Conservation (phyloP, 2,888 invertebrate species). For the Chesias legatella region DNA sequence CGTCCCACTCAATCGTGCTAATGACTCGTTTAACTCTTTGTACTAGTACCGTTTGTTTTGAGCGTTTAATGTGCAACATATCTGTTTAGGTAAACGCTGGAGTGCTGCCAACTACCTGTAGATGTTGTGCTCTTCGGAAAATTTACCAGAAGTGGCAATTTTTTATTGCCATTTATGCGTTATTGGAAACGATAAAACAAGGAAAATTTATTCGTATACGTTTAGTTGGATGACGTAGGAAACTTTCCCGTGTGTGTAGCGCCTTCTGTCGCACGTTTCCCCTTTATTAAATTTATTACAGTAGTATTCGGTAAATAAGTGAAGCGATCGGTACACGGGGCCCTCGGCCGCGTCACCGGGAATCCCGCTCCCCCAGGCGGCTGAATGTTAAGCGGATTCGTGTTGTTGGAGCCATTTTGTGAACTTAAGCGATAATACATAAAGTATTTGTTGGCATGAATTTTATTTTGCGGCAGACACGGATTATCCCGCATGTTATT, state of each 20-base stretch:
- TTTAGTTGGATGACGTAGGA: slow-evolving; percentile 33
- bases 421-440: slow-evolving; percentile 37
- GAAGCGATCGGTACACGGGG: slow-evolving; percentile 51
- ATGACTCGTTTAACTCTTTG: slow-evolving; percentile 53
- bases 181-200: slow-evolving; percentile 46
- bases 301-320: slow-evolving; percentile 64
- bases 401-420: slow-evolving; percentile 55
- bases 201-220: slow-evolving; percentile 30
- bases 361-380: slow-evolving; percentile 51
- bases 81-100: slow-evolving; percentile 64
- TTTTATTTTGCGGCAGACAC: slow-evolving; percentile 13
- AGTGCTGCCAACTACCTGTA: slow-evolving; percentile 75
- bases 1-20: slow-evolving; percentile 21
- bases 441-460: slow-evolving; percentile 26
- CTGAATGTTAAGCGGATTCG: slow-evolving; percentile 58
- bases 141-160: slow-evolving; percentile 48
- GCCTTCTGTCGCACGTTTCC: slow-evolving; percentile 55
- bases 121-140: slow-evolving; percentile 52
- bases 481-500: slow-evolving; percentile 3
- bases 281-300: slow-evolving; percentile 72
- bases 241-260: slow-evolving; percentile 42
- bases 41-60: slow-evolving; percentile 31
- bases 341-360: slow-evolving; percentile 57
- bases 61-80: slow-evolving; percentile 54
- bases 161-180: slow-evolving; percentile 41